Evolutionary conservation across 1,140 invertebrate species (phyloP).

Genomic region (Drosophila nasuta): DNA sequence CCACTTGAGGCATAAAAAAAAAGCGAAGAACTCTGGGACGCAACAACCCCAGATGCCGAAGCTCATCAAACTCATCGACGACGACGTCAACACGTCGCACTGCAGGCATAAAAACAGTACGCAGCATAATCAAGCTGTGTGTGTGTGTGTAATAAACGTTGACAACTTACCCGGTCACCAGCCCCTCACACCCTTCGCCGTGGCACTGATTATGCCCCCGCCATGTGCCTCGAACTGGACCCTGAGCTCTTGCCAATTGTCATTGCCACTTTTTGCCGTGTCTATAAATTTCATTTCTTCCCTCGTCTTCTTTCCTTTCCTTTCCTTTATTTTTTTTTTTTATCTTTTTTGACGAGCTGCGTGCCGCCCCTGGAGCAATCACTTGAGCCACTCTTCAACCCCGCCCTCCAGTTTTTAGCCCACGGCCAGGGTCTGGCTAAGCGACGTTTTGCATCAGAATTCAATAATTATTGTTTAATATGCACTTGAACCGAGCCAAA

Average conservation of each 20-base stretch:
- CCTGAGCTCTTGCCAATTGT: constrained; percentile 67
- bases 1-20: constrained; percentile 78
- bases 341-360: constrained; percentile 61
- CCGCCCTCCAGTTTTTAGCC: constrained; percentile 6
- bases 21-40: constrained; percentile 11
- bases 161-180: constrained; percentile 57
- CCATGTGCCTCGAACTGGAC: constrained; percentile 46
- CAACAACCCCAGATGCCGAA: constrained; percentile 36
- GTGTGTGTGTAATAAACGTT: constrained; percentile 67
- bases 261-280: constrained; percentile 66
- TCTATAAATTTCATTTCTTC: constrained; percentile 71
- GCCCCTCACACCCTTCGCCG: constrained; percentile 27
- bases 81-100: constrained; percentile 70
- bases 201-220: constrained; percentile 75
- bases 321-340: too few relatives aligned
- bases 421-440: neutral
- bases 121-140: constrained; percentile 71
- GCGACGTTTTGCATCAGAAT: constrained; percentile 69
- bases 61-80: constrained; percentile 69
- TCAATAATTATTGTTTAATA: constrained; percentile 81
- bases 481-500: constrained; percentile 60
- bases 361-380: constrained; percentile 28
- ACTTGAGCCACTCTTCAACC: constrained; percentile 39
- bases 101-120: constrained; percentile 82
- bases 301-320: neutral